Percentiles rank a stretch among this genome's conserved stretches.
Conservation (phyloP, 2,113 vertebrate genomes). For the Nibea albiflora region DNA sequence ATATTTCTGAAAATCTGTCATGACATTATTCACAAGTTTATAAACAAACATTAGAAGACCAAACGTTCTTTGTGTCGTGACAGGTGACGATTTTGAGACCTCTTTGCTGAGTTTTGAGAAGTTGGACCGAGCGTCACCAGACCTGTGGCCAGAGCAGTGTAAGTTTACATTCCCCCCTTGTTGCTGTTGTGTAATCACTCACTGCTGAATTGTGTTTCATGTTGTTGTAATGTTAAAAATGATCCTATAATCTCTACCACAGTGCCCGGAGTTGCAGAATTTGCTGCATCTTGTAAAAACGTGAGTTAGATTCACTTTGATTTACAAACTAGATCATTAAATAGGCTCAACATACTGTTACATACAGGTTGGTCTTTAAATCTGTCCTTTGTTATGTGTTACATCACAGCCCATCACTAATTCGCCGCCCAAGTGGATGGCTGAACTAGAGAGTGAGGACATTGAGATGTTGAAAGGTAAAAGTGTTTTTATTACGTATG, state of each 20-base stretch:
- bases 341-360: background rate
- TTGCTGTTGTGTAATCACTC: background rate
- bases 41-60: background rate
- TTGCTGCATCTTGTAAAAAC: slow-evolving; percentile 98
- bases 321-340: slow-evolving; percentile 32
- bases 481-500: background rate
- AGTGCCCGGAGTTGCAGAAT: slow-evolving; percentile 99
- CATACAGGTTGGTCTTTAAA: background rate
- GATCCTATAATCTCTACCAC: slow-evolving; percentile 43
- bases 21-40: background rate
- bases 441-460: slow-evolving; percentile 96
- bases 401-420: slow-evolving; percentile 91
- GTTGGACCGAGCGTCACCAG: slow-evolving; percentile 96
- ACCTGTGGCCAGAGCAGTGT: slow-evolving; percentile 98
- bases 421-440: slow-evolving; percentile 99
- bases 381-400: slow-evolving; percentile 38
- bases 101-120: slow-evolving; percentile 98
- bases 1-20: background rate
- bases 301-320: slow-evolving; percentile 84
- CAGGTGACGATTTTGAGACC: slow-evolving; percentile 92
- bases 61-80: background rate
- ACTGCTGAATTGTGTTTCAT: background rate
- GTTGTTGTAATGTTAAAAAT: slow-evolving; percentile 26
- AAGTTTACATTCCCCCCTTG: slow-evolving; percentile 70
- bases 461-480: slow-evolving; percentile 98